phyloP scores from a whole-genome alignment of 1,140 invertebrate genomes.

The Vanessa atalanta region DNA sequence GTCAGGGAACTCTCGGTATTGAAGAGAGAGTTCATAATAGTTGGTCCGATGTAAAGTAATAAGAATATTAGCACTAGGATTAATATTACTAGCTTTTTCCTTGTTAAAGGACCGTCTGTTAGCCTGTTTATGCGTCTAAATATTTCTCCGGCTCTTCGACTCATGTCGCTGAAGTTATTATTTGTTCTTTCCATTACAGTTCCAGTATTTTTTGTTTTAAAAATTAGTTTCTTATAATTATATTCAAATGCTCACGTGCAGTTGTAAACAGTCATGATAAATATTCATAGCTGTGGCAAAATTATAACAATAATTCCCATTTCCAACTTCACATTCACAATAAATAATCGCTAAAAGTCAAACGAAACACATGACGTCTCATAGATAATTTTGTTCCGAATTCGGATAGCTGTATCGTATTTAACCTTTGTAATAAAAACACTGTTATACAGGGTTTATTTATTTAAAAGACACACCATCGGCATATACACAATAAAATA shows the following conservation, averaged over 20 bases:
- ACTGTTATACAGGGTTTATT: no score
- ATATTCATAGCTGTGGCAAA: slow-evolving; percentile 18
- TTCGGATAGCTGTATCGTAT: slow-evolving; percentile 3
- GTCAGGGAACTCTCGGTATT: slow-evolving; percentile 63
- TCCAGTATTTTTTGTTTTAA: not conserved
- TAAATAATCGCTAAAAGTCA: slow-evolving; percentile 34
- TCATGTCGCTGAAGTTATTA: slow-evolving; percentile 62
- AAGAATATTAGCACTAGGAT: slow-evolving; percentile 82
- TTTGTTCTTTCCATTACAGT: slow-evolving; percentile 62
- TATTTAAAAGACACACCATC: no score
- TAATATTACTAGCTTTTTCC: slow-evolving; percentile 84
- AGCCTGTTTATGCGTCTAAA: slow-evolving; percentile 82
- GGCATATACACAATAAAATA: no score
- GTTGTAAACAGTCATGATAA: slow-evolving; percentile 24
- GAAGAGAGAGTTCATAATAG: slow-evolving; percentile 84
- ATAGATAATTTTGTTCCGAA: slow-evolving; percentile 18
- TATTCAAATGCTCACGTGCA: slow-evolving; percentile 12
- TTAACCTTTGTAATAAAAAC: not conserved
- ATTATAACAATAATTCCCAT: slow-evolving; percentile 10
- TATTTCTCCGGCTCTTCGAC: slow-evolving; percentile 68
- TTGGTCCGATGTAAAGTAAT: slow-evolving; percentile 85
- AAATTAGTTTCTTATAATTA: not conserved
- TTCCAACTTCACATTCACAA: slow-evolving; percentile 16
- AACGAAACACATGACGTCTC: slow-evolving; percentile 30
- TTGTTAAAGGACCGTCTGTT: slow-evolving; percentile 83